Base-by-base conservation (phyloP, 2,797 vertebrate species). In the Jordanella pulchra region DNA sequence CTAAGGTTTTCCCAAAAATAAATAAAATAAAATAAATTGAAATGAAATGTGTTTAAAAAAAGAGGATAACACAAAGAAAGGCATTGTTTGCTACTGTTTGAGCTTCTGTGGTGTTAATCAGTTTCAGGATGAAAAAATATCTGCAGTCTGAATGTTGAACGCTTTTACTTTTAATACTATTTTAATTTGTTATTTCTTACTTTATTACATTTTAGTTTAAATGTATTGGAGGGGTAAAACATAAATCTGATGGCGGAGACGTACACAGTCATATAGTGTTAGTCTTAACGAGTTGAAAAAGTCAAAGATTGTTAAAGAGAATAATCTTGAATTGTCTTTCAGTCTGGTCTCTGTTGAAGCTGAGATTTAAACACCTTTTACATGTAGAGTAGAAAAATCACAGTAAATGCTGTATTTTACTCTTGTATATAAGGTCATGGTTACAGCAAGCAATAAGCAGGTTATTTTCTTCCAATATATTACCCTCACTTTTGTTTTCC, bases 391-490 rank as follows among this genome's bases (percentile, higher is more conserved):
- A 63, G 56, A 70, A 71, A 66, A 72, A 79, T 63, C 44, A 5
- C 45, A 78, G 55, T 67, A 84, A 83, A 88, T 86, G 70, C 75
- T 75, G 79, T 72, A 47, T 42, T 58, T 39, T 51, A 1, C 45
- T 70, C 25, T 56, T 69, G 67, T 71, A 44, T 67, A 48, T 47
- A 76, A 73, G 45, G 48, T 44, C 12, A 32, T 12, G 32, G n/a
- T 42, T 44, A 45, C 7, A 45, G 53, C 50, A 87, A 85, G 84
- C 89, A 79, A 64, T 7, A 42, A 81, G 27, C 58, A 48, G 25
- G 45, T 74, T 92, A 67, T 84, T 75, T 79, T 58, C 65, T 83
- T 78, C 69, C 63, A 74, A 60, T 72, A 51, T 42, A 88, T 79
- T 75, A 88, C 73, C 75, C 45, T 69, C 61, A 2, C 70, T 81